Evolutionary conservation across 2,888 invertebrate genomes (phyloP).

Genomic region (Timema cristinae): DNA sequence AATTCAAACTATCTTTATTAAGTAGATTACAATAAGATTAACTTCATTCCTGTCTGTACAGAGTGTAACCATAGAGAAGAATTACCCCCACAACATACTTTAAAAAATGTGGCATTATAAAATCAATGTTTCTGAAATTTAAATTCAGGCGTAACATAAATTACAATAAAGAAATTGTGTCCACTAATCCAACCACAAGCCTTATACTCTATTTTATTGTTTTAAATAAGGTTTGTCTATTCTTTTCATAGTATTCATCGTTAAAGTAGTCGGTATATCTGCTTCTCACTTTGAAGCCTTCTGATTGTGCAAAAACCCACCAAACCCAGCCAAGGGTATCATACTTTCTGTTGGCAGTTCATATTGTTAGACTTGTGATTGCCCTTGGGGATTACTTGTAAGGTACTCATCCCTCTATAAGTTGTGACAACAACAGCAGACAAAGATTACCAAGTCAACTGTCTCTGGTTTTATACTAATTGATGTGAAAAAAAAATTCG

Average conservation of each 20-base stretch:
- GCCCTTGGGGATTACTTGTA: neutral
- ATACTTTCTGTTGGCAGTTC: neutral
- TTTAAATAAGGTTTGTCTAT: neutral
- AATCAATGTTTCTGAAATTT: too few species aligned
- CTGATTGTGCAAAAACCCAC: neutral
- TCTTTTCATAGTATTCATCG: neutral
- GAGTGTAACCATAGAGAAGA: too few species aligned
- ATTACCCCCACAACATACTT: too few species aligned
- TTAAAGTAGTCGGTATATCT: neutral
- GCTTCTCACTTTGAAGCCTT: neutral
- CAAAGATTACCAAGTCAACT: neutral
- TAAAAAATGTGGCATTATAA: too few species aligned
- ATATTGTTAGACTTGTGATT: neutral
- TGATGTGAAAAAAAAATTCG: slow-evolving; percentile 1
- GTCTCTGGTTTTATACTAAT: slow-evolving; percentile 2
- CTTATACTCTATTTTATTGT: too few species aligned
- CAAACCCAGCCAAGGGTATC: slow-evolving; percentile 2
- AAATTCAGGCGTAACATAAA: too few species aligned
- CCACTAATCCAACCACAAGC: too few species aligned
- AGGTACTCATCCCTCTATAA: slow-evolving; percentile 1
- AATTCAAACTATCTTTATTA: too few species aligned
- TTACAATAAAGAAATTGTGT: too few species aligned
- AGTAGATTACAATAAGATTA: too few species aligned
- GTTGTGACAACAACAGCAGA: neutral
- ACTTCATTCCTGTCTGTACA: too few species aligned